Base-by-base conservation (phyloP, 2,888 invertebrate genomes). In the Gymnocheta viridis region DNA sequence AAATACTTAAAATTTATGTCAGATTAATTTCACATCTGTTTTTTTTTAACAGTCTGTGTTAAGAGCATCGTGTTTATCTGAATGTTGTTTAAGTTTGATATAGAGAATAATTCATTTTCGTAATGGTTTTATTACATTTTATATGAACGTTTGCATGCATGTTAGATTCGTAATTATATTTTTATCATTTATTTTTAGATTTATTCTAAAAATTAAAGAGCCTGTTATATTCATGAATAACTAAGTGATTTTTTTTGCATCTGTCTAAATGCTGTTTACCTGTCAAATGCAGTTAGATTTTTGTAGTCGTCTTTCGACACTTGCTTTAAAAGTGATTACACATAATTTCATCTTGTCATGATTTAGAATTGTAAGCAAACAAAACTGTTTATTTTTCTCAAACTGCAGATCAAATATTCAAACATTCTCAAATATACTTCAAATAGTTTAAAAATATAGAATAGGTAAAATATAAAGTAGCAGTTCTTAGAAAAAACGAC, bases 271-370 rank as follows among this genome's bases (percentile, higher is more conserved):
- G 19, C 58, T 70, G 74, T 72, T 80, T 58, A 72, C 60, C 76
- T 76, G 67, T 70, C 83, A 83, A 44, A 72, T 80, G 76, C 80
- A 83, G 72, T 83, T 83, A 83, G 54, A 66, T 77, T 76, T 54
- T 35, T 17, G 17, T 7, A 14, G 17, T 58, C 47, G 27, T 54
- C 24, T 56, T 67, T 74, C 60, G 41, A 32, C 32, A 35, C 70
- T 32, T 41, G 29, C 32, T 27, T 56, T 35, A 38, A 51, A 47
- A 41, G 47, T 58, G 38, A 70, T 74, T 74, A 49, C 49, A 70
- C 73, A 78, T 73, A 62, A 58, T 38, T 62, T 17, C 66, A 74
- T 73, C 73, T 73, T n/a, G 60, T 73, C 77, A 66, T 67, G 38
- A 66, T 70, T 72, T 32, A 72, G 41, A 73, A 82, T 54, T 47